Evolutionary conservation across 2,113 vertebrate species (phyloP).

Genomic region (Channa argus): DNA sequence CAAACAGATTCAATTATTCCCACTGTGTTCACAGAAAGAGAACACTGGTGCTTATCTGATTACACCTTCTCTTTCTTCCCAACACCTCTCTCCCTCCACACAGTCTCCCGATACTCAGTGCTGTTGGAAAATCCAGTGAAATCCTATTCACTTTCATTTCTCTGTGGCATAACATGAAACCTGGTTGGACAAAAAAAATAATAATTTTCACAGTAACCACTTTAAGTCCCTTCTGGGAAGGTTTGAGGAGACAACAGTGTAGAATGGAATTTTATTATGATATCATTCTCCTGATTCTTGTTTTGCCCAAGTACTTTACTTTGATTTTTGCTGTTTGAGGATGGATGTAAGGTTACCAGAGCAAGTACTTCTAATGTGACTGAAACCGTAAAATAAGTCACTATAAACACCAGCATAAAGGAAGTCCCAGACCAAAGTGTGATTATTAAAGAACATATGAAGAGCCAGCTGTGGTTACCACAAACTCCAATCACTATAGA

Average conservation of each 20-base stretch:
- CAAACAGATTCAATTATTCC: conserved; percentile 69
- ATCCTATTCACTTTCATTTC: conserved; percentile 16
- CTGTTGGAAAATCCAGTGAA: neutral
- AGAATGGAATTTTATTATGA: neutral
- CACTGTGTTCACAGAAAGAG: conserved; percentile 46
- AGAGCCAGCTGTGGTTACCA: neutral
- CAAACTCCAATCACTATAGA: neutral
- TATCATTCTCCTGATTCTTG: neutral
- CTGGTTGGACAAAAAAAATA: conserved; percentile 35
- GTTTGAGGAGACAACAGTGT: neutral
- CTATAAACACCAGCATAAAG: neutral
- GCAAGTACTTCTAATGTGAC: neutral
- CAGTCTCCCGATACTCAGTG: conserved; percentile 11
- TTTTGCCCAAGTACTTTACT: neutral
- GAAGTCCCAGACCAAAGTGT: neutral
- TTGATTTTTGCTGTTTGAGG: neutral
- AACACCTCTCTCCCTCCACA: conserved; percentile 24
- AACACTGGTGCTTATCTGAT: conserved; percentile 55
- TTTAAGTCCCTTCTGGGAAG: conserved; percentile 14
- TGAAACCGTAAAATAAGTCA: conserved; percentile 1
- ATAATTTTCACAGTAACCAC: conserved; percentile 26
- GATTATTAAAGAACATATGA: neutral
- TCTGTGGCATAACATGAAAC: neutral
- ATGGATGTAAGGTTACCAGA: neutral
- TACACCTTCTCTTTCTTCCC: conserved; percentile 25